phyloP scores from a whole-genome alignment of 2,113 vertebrate genomes.

The Felis chaus region DNA sequence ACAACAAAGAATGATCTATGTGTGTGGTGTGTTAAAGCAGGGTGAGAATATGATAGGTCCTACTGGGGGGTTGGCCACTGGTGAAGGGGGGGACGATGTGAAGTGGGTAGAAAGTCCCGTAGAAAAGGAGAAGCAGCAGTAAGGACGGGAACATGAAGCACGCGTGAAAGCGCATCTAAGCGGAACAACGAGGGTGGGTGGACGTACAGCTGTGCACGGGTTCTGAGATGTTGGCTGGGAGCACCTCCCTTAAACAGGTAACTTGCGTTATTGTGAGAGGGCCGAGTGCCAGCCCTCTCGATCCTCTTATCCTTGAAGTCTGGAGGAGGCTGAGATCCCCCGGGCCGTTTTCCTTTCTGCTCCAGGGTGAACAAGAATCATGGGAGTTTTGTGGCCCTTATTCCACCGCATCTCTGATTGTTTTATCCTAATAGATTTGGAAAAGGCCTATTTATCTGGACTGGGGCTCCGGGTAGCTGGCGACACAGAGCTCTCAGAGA shows the following conservation, averaged over 20 bases:
- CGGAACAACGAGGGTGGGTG: neutral
- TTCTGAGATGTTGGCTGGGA: neutral
- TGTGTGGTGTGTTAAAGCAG: neutral
- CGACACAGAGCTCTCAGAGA: neutral
- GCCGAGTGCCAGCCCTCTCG: fast-evolving
- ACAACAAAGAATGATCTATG: neutral
- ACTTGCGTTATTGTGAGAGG: neutral
- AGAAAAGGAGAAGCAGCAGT: neutral
- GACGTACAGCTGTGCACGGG: neutral
- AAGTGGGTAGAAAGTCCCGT: neutral
- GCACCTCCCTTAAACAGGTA: neutral
- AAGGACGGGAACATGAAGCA: fast-evolving
- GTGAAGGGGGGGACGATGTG: neutral
- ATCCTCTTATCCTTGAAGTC: neutral
- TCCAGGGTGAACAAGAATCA: neutral
- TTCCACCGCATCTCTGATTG: neutral
- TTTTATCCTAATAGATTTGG: neutral
- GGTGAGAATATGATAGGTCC: neutral
- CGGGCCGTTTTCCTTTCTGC: neutral
- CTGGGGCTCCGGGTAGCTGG: neutral
- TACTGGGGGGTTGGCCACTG: too few relatives aligned
- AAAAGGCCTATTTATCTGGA: neutral
- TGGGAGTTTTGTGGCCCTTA: neutral
- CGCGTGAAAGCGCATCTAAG: fast-evolving
- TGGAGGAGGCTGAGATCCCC: neutral